phyloP scores from a whole-genome alignment of 30 jellyfish, hydroid and myxozoan genomes.

The Turritopsis rubra region DNA sequence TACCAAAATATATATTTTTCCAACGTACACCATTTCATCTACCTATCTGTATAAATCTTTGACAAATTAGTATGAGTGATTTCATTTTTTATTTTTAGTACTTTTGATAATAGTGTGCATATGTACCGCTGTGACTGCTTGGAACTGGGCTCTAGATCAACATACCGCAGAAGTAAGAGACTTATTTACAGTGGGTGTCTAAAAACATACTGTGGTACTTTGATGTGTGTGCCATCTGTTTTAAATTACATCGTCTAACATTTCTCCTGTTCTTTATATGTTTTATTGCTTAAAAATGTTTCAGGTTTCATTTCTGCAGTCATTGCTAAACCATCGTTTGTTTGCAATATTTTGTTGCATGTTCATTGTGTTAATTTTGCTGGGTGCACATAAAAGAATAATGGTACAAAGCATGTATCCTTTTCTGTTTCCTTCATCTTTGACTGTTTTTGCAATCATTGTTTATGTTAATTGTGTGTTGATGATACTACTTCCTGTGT shows the following conservation, averaged over 20 bases:
- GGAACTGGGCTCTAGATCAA: conserved; percentile 93
- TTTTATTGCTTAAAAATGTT: neutral
- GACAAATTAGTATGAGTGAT: too few relatives aligned
- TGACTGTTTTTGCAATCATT: too few relatives aligned
- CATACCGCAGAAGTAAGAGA: conserved; percentile 58
- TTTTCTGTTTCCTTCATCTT: conserved; percentile 31
- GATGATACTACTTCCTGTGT: too few relatives aligned
- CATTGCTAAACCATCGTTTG: conserved; percentile 60
- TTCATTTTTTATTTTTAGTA: conserved; percentile 29
- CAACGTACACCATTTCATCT: too few relatives aligned
- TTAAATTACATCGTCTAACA: neutral
- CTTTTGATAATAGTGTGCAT: conserved; percentile 54
- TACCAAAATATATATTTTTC: neutral
- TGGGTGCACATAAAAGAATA: conserved; percentile 86
- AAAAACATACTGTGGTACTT: conserved; percentile 57
- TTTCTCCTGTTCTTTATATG: neutral
- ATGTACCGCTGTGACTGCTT: conserved; percentile 64
- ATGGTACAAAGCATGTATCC: conserved; percentile 85
- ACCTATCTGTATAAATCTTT: too few relatives aligned
- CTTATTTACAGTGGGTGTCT: conserved; percentile 44
- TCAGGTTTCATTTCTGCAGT: conserved; percentile 69
- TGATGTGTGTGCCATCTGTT: conserved; percentile 48
- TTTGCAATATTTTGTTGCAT: conserved; percentile 50
- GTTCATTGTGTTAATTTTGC: conserved; percentile 34
- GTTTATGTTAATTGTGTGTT: too few relatives aligned